These are phyloP conservation scores for Lasioglossum albipes DNA, from an alignment of 1,140 invertebrate genomes.

Conservation along the genomic window DNA sequence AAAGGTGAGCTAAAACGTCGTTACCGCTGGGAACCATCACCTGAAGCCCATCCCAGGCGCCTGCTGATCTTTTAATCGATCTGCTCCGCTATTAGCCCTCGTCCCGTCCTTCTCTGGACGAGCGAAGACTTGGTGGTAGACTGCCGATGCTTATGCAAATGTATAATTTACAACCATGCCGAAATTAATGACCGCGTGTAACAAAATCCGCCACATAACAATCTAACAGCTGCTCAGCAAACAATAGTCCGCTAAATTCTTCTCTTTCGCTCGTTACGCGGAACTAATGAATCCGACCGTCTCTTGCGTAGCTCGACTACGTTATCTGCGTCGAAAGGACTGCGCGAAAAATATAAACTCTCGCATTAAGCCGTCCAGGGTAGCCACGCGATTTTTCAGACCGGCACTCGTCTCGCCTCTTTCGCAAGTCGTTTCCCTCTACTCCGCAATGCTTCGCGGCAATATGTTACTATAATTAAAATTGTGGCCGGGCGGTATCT, in stretches of 20 bases:
- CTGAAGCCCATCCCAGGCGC: no score
- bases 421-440: background rate
- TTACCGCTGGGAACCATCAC: no score
- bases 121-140: no score
- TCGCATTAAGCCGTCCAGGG: background rate
- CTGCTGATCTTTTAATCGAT: no score
- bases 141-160: no score
- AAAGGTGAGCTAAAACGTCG: conserved; percentile 87
- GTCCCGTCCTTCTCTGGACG: no score
- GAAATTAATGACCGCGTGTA: no score
- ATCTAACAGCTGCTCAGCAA: background rate
- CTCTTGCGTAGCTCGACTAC: background rate
- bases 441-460: background rate
- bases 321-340: background rate
- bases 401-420: background rate
- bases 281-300: background rate
- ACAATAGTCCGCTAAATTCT: background rate
- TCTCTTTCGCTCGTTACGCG: background rate
- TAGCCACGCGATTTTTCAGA: background rate
- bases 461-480: conserved; percentile 15
- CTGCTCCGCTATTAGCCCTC: no score
- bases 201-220: no score
- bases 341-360: background rate
- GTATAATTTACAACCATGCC: no score
- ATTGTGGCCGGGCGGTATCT: background rate